These are phyloP conservation scores for Clivina fossor DNA, from an alignment of 2,888 invertebrate genomes.

Conservation along the genomic window DNA sequence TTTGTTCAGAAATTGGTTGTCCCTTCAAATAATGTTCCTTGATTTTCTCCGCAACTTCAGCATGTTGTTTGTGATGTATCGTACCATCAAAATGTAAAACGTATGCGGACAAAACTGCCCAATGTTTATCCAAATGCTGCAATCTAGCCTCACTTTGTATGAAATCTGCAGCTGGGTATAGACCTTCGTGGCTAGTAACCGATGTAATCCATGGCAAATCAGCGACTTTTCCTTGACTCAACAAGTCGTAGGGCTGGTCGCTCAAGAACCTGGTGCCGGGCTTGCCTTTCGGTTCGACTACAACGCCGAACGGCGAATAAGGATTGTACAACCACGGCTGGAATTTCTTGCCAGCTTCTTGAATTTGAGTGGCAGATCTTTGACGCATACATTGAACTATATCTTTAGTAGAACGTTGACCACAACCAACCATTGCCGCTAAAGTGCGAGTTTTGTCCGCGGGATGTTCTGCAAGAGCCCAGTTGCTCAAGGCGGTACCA, in stretches of 20 bases:
- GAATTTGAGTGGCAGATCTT: slow-evolving; percentile 42
- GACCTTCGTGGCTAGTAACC: slow-evolving; percentile 47
- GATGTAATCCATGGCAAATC: slow-evolving; percentile 49
- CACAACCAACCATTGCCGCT: slow-evolving; percentile 45
- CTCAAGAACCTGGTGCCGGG: slow-evolving; percentile 52
- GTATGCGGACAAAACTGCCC: slow-evolving; percentile 11
- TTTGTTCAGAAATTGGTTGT: slow-evolving; percentile 10
- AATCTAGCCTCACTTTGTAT: slow-evolving; percentile 4
- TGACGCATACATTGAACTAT: slow-evolving; percentile 45
- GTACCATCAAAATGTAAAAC: slow-evolving; percentile 21
- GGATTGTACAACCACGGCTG: slow-evolving; percentile 37
- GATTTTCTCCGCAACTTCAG: slow-evolving; percentile 14
- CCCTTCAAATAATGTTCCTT: slow-evolving; percentile 4
- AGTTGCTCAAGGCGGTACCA: slow-evolving; percentile 44
- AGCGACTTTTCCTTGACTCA: slow-evolving; percentile 44
- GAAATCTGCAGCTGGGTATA: slow-evolving; percentile 47
- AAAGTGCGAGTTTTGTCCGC: slow-evolving; percentile 42
- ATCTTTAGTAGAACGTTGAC: slow-evolving; percentile 38
- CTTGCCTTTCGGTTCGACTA: slow-evolving; percentile 44
- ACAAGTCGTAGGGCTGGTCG: slow-evolving; percentile 45
- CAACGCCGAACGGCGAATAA: slow-evolving; percentile 48
- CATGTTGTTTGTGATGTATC: background rate
- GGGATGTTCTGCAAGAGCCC: slow-evolving; percentile 43
- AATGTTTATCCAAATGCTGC: slow-evolving; percentile 15
- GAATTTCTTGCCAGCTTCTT: slow-evolving; percentile 35